Evolutionary conservation across 2,888 invertebrate species (phyloP), one percentile per base, ranked within the genome.

Genomic region (Spialia ferax): DNA sequence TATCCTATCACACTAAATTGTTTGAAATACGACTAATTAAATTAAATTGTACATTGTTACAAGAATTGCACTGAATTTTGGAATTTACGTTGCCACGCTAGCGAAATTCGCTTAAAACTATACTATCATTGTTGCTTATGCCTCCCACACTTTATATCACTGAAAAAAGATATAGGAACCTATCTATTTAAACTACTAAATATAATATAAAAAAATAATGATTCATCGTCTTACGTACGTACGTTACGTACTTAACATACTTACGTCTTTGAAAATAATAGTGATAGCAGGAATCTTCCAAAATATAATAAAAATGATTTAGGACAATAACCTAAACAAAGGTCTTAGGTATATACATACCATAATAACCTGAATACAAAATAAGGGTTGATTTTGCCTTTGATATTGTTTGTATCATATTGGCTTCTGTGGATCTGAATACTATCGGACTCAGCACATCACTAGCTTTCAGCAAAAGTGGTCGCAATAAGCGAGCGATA

Each of bases 21-120:
- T 64, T n/a, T 48, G 57, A 63, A 63, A 64, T 48, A 57, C 48
- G 32, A 48, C 32, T 57, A 64, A 64, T 64, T 64, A 64, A 64
- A 57, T 50, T 48, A 57, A 57, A 64, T 23, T 56, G 64, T 57
- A 45, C 57, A 50, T n/a, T 57, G 56, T 64, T 57, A 64, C 57
- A 57, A 38, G 57, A 57, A 64, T 57, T 64, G 64, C 64, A 32
- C 64, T 50, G 50, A 57, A 64, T 50, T 64, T 64, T 50, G 38
- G 57, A 57, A 57, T 64, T 64, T 57, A 64, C 56, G 64, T 57
- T 61, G 23, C 23, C 20, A 20, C 64, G 56, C 57, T 57, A 57
- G 57, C 57, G 35, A 57, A 50, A 38, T 50, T 57, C 50, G n/a
- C 48, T 57, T 50, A 50, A 64, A 57, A 48, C 50, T 57, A 50